Percentiles rank a stretch among this genome's conserved stretches.
phyloP scores from a whole-genome alignment of 2,797 vertebrate species.

The Crenichthys baileyi region DNA sequence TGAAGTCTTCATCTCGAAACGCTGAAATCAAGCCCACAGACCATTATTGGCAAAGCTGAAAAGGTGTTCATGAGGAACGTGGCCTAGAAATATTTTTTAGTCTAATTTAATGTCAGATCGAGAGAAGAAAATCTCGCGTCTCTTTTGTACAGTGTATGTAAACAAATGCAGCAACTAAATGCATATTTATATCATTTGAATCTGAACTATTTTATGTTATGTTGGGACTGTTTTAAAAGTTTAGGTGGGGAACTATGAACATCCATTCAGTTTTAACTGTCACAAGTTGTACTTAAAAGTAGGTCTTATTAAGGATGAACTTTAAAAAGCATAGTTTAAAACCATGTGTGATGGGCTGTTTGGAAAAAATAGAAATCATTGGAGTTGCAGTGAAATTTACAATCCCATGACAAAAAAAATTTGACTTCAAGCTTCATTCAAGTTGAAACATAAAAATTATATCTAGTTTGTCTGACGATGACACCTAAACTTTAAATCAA shows the following conservation, averaged over 20 bases:
- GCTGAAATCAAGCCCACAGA: too few species aligned
- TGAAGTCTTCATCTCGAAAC: too few species aligned
- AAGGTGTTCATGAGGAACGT: not conserved
- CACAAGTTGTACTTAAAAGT: not conserved
- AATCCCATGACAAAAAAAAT: not conserved
- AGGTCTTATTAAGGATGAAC: not conserved
- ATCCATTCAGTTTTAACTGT: not conserved
- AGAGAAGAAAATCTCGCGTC: too few species aligned
- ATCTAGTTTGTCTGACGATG: not conserved
- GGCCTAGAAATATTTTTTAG: not conserved
- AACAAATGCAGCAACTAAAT: not conserved
- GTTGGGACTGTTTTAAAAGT: not conserved
- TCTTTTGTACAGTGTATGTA: not conserved
- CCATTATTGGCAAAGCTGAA: not conserved
- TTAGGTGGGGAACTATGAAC: not conserved
- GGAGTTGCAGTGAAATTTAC: not conserved
- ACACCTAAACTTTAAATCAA: slow-evolving; percentile 23
- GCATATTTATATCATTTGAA: not conserved
- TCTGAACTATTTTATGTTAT: not conserved
- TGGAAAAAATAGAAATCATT: not conserved
- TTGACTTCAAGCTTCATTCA: not conserved
- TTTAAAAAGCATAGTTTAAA: not conserved
- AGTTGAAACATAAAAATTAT: not conserved
- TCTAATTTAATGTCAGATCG: not conserved
- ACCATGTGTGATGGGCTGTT: not conserved